Conservation (phyloP, 2,888 invertebrate genomes). For the Amiota communis region DNA sequence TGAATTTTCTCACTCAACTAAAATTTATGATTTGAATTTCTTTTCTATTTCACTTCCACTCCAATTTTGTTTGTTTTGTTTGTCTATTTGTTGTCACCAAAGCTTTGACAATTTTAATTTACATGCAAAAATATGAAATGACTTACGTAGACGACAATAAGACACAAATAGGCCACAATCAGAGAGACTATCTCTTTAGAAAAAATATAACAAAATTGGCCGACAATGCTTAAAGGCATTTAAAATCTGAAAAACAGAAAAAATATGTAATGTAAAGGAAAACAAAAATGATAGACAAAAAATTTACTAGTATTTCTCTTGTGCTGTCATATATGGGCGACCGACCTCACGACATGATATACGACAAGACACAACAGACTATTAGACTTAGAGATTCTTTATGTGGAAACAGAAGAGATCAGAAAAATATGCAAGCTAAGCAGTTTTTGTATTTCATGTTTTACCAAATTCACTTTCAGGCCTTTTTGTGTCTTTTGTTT, state of each 20-base stretch:
- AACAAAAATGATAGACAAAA: not conserved
- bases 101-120: constrained; percentile 41
- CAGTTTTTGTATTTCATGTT: no score
- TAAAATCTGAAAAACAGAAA: not conserved
- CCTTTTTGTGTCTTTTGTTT: no score
- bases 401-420: no score
- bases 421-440: no score
- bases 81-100: constrained; percentile 2
- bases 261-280: not conserved
- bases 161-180: not conserved
- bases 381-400: no score
- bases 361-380: no score
- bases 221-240: no score
- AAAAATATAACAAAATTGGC: no score
- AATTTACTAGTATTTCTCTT: constrained; percentile 1
- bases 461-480: no score
- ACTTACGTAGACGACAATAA: not conserved
- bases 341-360: no score
- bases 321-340: not conserved
- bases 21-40: not conserved
- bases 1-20: no score
- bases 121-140: constrained; percentile 37
- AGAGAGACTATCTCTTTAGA: not conserved
- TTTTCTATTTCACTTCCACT: not conserved
- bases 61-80: not conserved